A percentile compares a stretch with the other conserved stretches of the same genome.
Conservation (phyloP, 2,113 vertebrate genomes). For the Hemibagrus wyckioides region DNA sequence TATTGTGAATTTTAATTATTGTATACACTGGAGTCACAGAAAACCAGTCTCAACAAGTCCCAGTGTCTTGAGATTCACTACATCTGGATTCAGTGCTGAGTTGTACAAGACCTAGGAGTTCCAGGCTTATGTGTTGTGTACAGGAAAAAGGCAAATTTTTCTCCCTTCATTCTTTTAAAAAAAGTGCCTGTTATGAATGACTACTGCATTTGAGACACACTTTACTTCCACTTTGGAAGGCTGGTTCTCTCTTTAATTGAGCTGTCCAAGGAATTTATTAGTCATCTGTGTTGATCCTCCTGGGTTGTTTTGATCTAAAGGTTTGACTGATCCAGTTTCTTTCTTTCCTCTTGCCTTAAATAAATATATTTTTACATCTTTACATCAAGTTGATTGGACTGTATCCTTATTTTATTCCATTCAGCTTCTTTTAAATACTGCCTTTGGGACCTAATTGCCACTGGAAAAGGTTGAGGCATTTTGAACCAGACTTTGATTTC, state of each 20-base stretch:
- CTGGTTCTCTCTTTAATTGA: not conserved
- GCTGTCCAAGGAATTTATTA: not conserved
- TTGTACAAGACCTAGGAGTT: not conserved
- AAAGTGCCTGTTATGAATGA: not conserved
- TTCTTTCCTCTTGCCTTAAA: not conserved
- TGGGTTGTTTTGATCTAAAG: constrained; percentile 24
- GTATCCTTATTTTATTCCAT: not conserved
- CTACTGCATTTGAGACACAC: not conserved
- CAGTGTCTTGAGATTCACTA: not conserved
- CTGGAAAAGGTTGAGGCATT: constrained; percentile 1
- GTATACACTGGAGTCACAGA: not conserved
- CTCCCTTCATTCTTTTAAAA: not conserved
- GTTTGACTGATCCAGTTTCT: constrained; percentile 1
- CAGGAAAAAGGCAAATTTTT: not conserved
- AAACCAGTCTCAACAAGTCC: not conserved
- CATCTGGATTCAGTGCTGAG: not conserved
- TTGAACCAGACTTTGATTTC: not conserved
- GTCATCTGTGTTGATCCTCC: not conserved
- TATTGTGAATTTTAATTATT: not conserved
- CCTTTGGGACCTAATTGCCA: not conserved
- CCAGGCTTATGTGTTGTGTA: not conserved
- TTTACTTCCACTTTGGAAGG: not conserved
- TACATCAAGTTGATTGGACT: too few relatives aligned
- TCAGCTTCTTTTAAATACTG: not conserved
- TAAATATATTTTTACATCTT: not conserved